Evolutionary conservation across 35 echinoderm and acorn worm species (phyloP).

Genomic region (Ophioderma brevispina): DNA sequence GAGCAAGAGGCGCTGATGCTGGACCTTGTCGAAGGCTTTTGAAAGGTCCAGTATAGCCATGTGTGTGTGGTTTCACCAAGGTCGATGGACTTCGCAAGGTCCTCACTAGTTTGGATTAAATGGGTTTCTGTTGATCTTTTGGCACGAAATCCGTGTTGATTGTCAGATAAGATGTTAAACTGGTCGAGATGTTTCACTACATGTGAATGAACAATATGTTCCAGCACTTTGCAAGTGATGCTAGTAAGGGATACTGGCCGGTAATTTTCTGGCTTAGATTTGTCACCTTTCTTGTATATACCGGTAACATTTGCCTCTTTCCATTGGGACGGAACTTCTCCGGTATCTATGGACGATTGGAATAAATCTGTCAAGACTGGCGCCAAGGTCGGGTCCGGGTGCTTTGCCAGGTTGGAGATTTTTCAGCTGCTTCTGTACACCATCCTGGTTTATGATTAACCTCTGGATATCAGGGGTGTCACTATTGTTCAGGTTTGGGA

Average conservation of each 20-base stretch:
- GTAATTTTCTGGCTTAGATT: constrained; percentile 27
- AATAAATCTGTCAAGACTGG: constrained; percentile 35
- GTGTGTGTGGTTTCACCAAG: no score
- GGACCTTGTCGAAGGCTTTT: no score
- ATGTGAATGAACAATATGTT: no score
- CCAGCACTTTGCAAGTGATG: no score
- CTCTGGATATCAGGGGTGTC: not conserved
- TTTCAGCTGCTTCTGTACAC: constrained; percentile 29
- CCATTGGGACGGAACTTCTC: not conserved
- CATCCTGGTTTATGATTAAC: not conserved
- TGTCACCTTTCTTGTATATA: constrained; percentile 20
- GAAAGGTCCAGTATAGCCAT: no score
- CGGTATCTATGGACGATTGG: constrained; percentile 15
- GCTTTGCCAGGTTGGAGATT: constrained; percentile 32
- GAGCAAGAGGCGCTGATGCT: no score
- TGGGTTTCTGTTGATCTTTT: no score
- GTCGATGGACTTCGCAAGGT: no score
- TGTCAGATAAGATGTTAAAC: no score
- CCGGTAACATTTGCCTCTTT: not conserved
- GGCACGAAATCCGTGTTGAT: no score
- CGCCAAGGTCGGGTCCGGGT: constrained; percentile 1
- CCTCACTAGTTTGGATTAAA: no score
- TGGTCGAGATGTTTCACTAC: no score
- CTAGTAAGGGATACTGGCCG: not conserved
- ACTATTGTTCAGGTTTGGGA: not conserved